phyloP scores from a whole-genome alignment of 1,140 invertebrate species.

The Zaprionus nigranus region DNA sequence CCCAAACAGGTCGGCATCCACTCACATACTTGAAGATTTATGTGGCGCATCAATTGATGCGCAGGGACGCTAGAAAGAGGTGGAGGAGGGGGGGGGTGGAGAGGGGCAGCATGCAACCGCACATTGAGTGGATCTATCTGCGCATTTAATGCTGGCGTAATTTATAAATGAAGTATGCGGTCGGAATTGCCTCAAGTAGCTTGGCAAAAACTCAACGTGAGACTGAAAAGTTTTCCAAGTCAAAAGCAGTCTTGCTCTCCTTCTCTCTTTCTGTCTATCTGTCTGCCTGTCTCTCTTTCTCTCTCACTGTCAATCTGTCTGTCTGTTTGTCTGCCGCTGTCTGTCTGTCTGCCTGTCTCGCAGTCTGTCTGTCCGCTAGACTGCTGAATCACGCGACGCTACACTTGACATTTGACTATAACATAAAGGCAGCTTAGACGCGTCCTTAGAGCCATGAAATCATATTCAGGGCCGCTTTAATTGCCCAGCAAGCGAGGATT shows the following conservation, averaged over 20 bases:
- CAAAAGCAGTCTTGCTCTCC: not conserved
- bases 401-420: conserved; percentile 49
- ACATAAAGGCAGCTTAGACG: conserved; percentile 17
- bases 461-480: conserved; percentile 27
- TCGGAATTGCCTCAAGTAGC: conserved; percentile 34
- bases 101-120: not conserved
- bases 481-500: conserved; percentile 1
- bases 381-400: conserved; percentile 27
- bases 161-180: conserved; percentile 80
- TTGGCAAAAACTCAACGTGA: conserved; percentile 4
- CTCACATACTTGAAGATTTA: conserved; percentile 77
- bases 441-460: conserved; percentile 33
- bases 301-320: not conserved
- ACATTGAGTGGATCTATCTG: conserved; percentile 54
- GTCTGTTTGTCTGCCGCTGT: not conserved
- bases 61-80: conserved; percentile 1
- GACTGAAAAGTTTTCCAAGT: conserved; percentile 38
- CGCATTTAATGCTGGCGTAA: conserved; percentile 75
- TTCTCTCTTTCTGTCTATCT: conserved; percentile 1
- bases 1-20: conserved; percentile 62
- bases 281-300: conserved; percentile 11
- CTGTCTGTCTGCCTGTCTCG: not conserved
- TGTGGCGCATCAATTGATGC: conserved; percentile 76
- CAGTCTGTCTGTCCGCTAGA: conserved; percentile 5
- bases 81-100: not conserved